Base-by-base conservation (phyloP, 1,140 invertebrate species). In the Melitaea cinxia region DNA sequence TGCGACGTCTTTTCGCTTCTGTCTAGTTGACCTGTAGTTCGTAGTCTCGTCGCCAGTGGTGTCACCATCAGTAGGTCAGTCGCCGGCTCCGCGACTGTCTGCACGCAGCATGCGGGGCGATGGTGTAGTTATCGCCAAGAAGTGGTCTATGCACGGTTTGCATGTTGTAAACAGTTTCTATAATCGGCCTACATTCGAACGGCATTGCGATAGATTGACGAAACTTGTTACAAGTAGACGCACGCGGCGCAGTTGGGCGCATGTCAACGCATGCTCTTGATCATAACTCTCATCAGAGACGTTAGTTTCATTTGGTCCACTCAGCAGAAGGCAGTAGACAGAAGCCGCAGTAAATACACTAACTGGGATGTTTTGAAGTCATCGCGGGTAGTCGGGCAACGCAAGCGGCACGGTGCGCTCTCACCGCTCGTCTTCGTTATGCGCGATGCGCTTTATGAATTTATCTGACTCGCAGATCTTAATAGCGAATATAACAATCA, bases 151-250 rank as follows among this genome's bases (percentile, higher is more conserved):
- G 56, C 9, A 26, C 56, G 19, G 14, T 42, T 49, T 33, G 56
- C 56, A 24, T 35, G 28, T 33, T 58, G 28, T 47, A 58, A 47
- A 45, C 12, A 59, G 45, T 59, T 59, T 59, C 56, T 59, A 42
- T 24, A 49, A 49, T 49, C 45, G 56, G 26, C 45, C 42, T 35
- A 49, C 45, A 50, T 49, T 59, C 45, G 15, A n/a, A 28, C 9
- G 42, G 45, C 12, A 35, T 59, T 50, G 42, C 56, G 56, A 49
- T 33, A 59, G 26, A 35, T 54, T 49, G 56, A 47, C 17, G 56
- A 49, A 59, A 59, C 45, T 59, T 1, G 10, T 55, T 37, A 37
- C 14, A 4, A 12, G 30, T 35, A 23, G 19, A 23, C n/a, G 23
- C 19, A 10, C 2, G 1, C 9, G 19, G 42, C n/a, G n/a, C n/a